Conservation (phyloP, 2,888 invertebrate species). For the Acleris sparsana region DNA sequence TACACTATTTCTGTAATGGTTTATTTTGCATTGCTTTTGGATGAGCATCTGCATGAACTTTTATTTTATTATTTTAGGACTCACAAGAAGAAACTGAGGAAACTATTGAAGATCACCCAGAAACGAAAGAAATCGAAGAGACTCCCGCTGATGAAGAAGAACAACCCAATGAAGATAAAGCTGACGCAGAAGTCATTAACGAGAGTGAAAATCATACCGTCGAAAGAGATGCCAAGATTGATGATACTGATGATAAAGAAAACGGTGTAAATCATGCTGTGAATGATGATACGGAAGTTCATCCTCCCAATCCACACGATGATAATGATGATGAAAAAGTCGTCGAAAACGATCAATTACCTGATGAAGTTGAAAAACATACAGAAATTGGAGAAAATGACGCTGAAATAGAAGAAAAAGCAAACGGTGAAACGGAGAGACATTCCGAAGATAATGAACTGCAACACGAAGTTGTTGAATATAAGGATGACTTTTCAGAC, state of each 20-base stretch:
- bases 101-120: conserved; percentile 23
- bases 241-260: conserved; percentile 28
- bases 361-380: conserved; percentile 34
- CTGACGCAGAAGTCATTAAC: conserved; percentile 38
- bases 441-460: conserved; percentile 32
- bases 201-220: conserved; percentile 29
- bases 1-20: conserved; percentile 57
- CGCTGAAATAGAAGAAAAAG: conserved; percentile 38
- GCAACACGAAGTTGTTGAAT: conserved; percentile 35
- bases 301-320: conserved; percentile 32
- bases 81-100: conserved; percentile 43
- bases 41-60: conserved; percentile 74
- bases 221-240: conserved; percentile 22
- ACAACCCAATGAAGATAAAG: conserved; percentile 14
- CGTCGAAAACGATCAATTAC: conserved; percentile 40
- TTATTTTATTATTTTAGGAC: conserved; percentile 73
- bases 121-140: conserved; percentile 22
- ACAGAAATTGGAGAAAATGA: conserved; percentile 39
- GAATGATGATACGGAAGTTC: conserved; percentile 37
- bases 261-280: conserved; percentile 20
- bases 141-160: conserved; percentile 5
- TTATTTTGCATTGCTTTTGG: conserved; percentile 75
- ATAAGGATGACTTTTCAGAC: conserved; percentile 36
- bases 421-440: conserved; percentile 35
- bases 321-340: conserved; percentile 31